Conservation (phyloP, 2,888 invertebrate species). For the Rhaphigaster nebulosa region DNA sequence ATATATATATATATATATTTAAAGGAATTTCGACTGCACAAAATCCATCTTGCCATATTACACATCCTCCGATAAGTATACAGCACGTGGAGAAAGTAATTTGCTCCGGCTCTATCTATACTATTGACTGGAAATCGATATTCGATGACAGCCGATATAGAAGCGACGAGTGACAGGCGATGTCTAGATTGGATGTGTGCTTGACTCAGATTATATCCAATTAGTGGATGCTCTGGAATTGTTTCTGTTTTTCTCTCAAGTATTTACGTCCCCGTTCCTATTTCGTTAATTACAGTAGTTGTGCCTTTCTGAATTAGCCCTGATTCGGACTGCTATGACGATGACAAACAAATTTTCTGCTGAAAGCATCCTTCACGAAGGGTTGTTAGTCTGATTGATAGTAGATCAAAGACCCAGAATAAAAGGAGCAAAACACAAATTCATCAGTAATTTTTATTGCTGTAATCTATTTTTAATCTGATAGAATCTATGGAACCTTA, state of each 20-base stretch:
- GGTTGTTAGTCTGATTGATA: too few relatives aligned
- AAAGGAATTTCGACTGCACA: background rate
- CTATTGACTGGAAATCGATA: slow-evolving; percentile 24
- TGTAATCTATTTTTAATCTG: too few relatives aligned
- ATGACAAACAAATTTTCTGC: background rate
- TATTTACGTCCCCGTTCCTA: background rate
- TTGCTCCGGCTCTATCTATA: background rate
- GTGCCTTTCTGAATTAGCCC: background rate
- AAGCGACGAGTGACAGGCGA: slow-evolving; percentile 9
- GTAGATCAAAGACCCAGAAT: too few relatives aligned
- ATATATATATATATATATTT: background rate
- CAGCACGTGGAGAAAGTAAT: background rate
- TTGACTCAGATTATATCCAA: background rate
- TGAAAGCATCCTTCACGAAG: background rate
- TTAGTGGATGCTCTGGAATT: background rate
- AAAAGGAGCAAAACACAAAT: too few relatives aligned
- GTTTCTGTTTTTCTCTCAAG: slow-evolving; percentile 2
- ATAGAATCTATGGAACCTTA: too few relatives aligned
- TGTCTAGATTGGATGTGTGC: slow-evolving; percentile 25
- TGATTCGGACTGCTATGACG: background rate
- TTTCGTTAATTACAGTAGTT: background rate
- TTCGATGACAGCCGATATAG: slow-evolving; percentile 12
- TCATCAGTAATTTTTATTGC: too few relatives aligned
- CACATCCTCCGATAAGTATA: background rate
- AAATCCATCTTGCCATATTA: background rate